Conservation (phyloP, 2,888 invertebrate species). For the Pheosia tremula region DNA sequence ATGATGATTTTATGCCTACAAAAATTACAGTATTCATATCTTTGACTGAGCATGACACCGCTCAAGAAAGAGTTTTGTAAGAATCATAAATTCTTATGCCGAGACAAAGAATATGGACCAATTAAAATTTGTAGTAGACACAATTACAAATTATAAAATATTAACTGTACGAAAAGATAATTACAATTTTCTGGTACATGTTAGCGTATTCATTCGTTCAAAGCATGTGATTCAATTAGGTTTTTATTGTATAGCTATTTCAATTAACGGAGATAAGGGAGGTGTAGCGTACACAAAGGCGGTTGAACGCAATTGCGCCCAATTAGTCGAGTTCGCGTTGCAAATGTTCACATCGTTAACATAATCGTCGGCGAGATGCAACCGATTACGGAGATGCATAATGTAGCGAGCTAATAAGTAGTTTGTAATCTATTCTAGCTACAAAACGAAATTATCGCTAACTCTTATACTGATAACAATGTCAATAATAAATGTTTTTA, state of each 20-base stretch:
- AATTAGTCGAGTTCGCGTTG: slow-evolving; percentile 68
- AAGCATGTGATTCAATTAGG: slow-evolving; percentile 55
- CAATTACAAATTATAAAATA: slow-evolving; percentile 21
- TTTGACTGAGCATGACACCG: slow-evolving; percentile 40
- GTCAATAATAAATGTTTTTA: no score
- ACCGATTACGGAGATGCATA: slow-evolving; percentile 37
- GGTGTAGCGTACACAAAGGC: slow-evolving; percentile 65
- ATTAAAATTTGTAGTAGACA: slow-evolving; percentile 22
- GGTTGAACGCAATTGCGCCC: slow-evolving; percentile 67
- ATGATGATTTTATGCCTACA: not conserved
- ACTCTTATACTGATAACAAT: not conserved
- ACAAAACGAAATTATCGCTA: not conserved
- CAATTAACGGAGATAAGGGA: slow-evolving; percentile 63
- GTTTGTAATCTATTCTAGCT: not conserved
- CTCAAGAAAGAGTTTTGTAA: slow-evolving; percentile 40
- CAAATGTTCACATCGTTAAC: slow-evolving; percentile 76
- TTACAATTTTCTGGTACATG: slow-evolving; percentile 13
- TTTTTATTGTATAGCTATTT: slow-evolving; percentile 58
- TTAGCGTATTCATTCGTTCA: slow-evolving; percentile 22
- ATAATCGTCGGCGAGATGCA: slow-evolving; percentile 58
- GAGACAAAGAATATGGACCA: slow-evolving; percentile 32
- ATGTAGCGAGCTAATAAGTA: not conserved
- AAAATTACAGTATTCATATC: slow-evolving; percentile 14
- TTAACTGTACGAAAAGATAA: slow-evolving; percentile 20
- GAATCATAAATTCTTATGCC: slow-evolving; percentile 34